These are phyloP conservation scores for Drosophila arawakana DNA, from an alignment of 1,140 invertebrate species.

Conservation along the genomic window DNA sequence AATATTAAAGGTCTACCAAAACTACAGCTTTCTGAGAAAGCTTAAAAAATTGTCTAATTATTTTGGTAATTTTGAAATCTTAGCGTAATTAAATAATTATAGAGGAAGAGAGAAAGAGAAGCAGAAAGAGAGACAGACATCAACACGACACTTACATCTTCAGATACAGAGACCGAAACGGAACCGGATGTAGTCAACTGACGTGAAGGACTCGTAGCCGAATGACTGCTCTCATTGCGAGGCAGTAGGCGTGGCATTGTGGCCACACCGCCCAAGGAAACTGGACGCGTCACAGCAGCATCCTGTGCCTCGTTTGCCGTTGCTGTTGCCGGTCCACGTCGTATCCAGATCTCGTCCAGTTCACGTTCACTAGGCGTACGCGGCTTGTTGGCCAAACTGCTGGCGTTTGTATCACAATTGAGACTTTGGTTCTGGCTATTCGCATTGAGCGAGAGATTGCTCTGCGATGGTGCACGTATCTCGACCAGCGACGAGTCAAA, in stretches of 20 bases:
- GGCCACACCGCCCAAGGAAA: slow-evolving; percentile 56
- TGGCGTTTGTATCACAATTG: slow-evolving; percentile 67
- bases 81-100: too few relatives aligned
- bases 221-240: slow-evolving; percentile 60
- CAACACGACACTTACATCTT: slow-evolving; percentile 72
- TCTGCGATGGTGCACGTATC: slow-evolving; percentile 90
- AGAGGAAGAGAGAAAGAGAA: too few relatives aligned
- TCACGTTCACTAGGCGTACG: slow-evolving; percentile 71
- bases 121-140: too few relatives aligned
- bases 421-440: slow-evolving; percentile 65
- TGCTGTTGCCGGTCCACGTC: slow-evolving; percentile 27
- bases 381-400: slow-evolving; percentile 59
- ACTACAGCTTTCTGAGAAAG: too few relatives aligned
- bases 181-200: slow-evolving; percentile 63
- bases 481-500: slow-evolving; percentile 92
- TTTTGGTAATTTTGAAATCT: too few relatives aligned
- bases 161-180: slow-evolving; percentile 69
- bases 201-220: slow-evolving; percentile 56
- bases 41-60: too few relatives aligned
- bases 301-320: background rate
- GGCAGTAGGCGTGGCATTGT: slow-evolving; percentile 67
- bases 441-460: slow-evolving; percentile 86
- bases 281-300: slow-evolving; percentile 37
- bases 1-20: background rate
- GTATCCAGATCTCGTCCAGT: slow-evolving; percentile 80